Base-by-base conservation (phyloP, 1,140 invertebrate species). In the Drosophila pseudoananassae region DNA sequence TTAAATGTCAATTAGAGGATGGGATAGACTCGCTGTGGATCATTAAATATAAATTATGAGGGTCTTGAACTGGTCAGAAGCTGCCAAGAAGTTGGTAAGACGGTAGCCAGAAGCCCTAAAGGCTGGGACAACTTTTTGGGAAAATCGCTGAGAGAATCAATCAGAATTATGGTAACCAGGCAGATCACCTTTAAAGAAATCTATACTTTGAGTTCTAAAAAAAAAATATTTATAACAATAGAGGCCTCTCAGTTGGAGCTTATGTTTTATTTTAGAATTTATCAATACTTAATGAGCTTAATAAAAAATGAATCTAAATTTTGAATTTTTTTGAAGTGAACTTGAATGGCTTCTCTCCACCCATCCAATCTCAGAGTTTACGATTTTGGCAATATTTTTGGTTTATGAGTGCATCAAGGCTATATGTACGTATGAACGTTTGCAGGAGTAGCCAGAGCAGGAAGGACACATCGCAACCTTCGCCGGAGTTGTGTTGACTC, bases 21-120 rank as follows among this genome's bases (percentile, higher is more conserved):
- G 43, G 49, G 40, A 51, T 53, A 68, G 63, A 36, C 59, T 64
- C 63, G 66, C 72, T 70, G 61, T 50, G 64, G 51, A 85, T 85
- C 82, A 87, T 87, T 85, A 87, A 85, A 87, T 75, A 82, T 78
- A 87, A 85, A 87, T 85, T 85, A 85, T 87, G 78, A 78, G 82
- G 82, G 82, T 78, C 64, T 69, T 69, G 65, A 56, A 38, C 63
- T 55, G 65, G 65, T 29, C 23, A 14, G 15, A 53, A 66, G 49
- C 63, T 38, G 66, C 50, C 40, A 46, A 43, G 40, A 43, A 47
- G 45, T 63, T 50, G 23, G 50, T 46, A 69, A 69, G 50, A 66
- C 65, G 64, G 65, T 69, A 69, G 63, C 65, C 27, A 29, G 23
- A 5, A n/a, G 63, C 65, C 51, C 51, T 23, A 38, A 20, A 69